Conservation (phyloP, 2,797 vertebrate genomes). For the Sebastes trivittatus region DNA sequence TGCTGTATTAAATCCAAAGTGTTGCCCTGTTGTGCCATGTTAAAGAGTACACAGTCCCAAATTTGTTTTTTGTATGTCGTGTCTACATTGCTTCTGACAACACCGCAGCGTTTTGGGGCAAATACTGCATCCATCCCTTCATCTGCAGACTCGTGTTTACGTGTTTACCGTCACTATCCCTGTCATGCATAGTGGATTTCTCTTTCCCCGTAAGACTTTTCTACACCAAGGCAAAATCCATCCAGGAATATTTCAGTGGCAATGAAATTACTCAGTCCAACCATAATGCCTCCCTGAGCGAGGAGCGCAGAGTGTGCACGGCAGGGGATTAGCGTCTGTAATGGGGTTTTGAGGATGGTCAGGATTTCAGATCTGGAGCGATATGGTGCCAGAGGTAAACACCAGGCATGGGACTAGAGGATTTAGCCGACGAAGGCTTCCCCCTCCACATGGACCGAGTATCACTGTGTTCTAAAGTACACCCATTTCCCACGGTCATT, state of each 20-base stretch:
- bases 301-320: conserved; percentile 41
- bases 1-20: conserved; percentile 41
- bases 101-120: neutral
- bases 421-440: conserved; percentile 66
- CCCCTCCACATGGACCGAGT: conserved; percentile 61
- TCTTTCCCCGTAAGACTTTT: conserved; percentile 17
- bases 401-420: conserved; percentile 63
- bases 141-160: conserved; percentile 31
- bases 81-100: conserved; percentile 43
- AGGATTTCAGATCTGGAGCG: conserved; percentile 76
- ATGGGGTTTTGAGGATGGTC: conserved; percentile 77
- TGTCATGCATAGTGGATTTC: conserved; percentile 20
- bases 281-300: conserved; percentile 54
- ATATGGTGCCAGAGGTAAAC: conserved; percentile 76
- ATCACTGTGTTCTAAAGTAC: conserved; percentile 70
- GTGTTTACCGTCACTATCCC: conserved; percentile 10
- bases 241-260: conserved; percentile 37
- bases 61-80: neutral
- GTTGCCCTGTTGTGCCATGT: conserved; percentile 21
- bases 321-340: conserved; percentile 73
- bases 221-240: conserved; percentile 35
- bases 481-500: conserved; percentile 76
- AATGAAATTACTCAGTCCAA: conserved; percentile 59
- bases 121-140: conserved; percentile 17
- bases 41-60: neutral